phyloP scores from a whole-genome alignment of 2,797 vertebrate species.

The Enteromius afrohamiltoni region DNA sequence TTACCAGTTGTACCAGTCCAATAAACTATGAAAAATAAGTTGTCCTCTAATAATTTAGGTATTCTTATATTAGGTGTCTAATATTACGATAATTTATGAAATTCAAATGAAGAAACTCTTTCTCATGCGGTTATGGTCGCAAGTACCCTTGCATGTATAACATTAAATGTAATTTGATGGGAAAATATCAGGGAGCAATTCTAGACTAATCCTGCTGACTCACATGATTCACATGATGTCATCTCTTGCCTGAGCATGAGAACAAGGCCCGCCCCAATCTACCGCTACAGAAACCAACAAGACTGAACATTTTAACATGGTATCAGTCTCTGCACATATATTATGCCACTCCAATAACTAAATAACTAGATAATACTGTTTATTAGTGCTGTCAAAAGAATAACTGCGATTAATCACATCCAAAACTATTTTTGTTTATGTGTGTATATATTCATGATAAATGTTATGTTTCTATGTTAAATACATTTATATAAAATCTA shows the following conservation, averaged over 20 bases:
- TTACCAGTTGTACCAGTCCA: slow-evolving; percentile 13
- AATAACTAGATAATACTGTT: neutral
- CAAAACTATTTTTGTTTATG: neutral
- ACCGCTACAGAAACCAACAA: neutral
- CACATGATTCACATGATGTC: slow-evolving; percentile 48
- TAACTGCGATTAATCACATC: no score
- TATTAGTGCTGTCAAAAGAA: no score
- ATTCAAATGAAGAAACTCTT: neutral
- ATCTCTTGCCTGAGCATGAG: slow-evolving; percentile 26
- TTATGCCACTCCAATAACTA: neutral
- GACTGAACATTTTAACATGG: neutral
- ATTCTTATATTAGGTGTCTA: neutral
- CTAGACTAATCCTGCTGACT: slow-evolving; percentile 29
- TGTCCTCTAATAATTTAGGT: neutral
- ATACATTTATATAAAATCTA: no score
- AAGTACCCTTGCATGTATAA: neutral
- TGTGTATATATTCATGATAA: no score
- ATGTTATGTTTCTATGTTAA: no score
- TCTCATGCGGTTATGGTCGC: neutral
- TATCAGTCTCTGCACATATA: neutral
- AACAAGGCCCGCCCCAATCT: slow-evolving; percentile 27
- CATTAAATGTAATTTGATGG: neutral
- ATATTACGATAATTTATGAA: neutral
- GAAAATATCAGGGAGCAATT: neutral
- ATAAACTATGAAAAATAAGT: neutral